Evolutionary conservation across 2,797 vertebrate genomes (phyloP).

Genomic region (Cyprinella venusta): DNA sequence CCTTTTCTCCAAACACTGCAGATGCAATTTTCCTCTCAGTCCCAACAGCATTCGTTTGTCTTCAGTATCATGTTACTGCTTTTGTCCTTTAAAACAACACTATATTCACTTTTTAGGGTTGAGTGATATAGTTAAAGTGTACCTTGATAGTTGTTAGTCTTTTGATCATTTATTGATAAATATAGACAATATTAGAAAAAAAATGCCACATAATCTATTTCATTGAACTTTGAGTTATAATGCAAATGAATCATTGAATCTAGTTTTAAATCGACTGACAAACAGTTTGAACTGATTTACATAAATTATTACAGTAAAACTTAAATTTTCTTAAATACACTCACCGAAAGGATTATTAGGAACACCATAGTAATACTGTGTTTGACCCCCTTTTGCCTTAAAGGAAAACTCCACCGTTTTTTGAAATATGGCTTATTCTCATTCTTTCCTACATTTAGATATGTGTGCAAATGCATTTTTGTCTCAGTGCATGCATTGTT

Average conservation of each 20-base stretch:
- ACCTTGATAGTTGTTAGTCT: neutral
- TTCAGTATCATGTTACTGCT: slow-evolving; percentile 9
- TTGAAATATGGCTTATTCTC: too few relatives aligned
- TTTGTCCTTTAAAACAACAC: slow-evolving; percentile 15
- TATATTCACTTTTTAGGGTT: neutral
- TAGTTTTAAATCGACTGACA: neutral
- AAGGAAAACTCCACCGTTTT: too few relatives aligned
- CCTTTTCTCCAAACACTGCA: slow-evolving; percentile 28
- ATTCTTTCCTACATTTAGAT: too few relatives aligned
- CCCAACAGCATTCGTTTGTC: neutral
- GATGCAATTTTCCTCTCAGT: slow-evolving; percentile 28
- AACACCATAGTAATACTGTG: too few relatives aligned
- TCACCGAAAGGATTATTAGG: too few relatives aligned
- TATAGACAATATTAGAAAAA: too few relatives aligned
- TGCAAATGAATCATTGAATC: neutral
- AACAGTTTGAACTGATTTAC: neutral
- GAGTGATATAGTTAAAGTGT: neutral
- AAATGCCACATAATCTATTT: too few relatives aligned
- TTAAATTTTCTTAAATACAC: too few relatives aligned
- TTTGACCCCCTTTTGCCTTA: too few relatives aligned
- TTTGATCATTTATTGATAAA: neutral
- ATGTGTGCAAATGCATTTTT: too few relatives aligned
- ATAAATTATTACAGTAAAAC: neutral
- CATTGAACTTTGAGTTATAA: neutral
- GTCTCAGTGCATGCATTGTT: too few relatives aligned